Base-by-base conservation (phyloP, 2,113 vertebrate species). In the Hyaena hyaena region DNA sequence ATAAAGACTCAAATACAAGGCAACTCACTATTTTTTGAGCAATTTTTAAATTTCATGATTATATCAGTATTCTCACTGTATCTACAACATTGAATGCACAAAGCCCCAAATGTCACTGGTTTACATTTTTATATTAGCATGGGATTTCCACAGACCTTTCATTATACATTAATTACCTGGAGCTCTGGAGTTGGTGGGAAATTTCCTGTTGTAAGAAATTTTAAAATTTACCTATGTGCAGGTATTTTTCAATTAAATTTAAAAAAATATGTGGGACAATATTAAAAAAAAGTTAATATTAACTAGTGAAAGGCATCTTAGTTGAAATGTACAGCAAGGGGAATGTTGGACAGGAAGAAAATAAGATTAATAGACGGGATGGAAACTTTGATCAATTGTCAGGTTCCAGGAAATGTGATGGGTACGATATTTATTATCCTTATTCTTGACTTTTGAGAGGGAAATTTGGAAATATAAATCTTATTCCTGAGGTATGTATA, bases 201-300 rank as follows among this genome's bases (percentile, higher is more conserved):
- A 50, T 88, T 91, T 81, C 48, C 58, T 58, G 7, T 58, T 58
- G 58, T 19, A 58, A 19, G 58, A 58, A 58, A 58, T 58, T 23
- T 79, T 71, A 79, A 63, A 88, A 26, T 83, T 83, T 88, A 76
- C 48, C 43, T 35, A 31, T 61, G 66, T 82, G n/a, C 33, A 71
- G 63, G 16, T 68, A 21, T 63, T 92, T 81, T 94, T 92, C 19
- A 80, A 19, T 76, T 89, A 58, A 90, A 89, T 55, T 66, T 50
- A 61, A 63, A 68, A 89, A 66, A 53, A 17, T 48, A 65, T 63
- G 31, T 85, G 43, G 19, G 10, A 58, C 26, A 61, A 2, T 88
- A 86, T 93, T 86, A 82, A 92, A 88, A 63, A 28, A 82, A 93
- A 91, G 35, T 84, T 88, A 91, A 65, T 77, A 74, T 69, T 94